These are phyloP conservation scores for Sylvia borin DNA, from an alignment of 2,797 vertebrate genomes.

Conservation along the genomic window DNA sequence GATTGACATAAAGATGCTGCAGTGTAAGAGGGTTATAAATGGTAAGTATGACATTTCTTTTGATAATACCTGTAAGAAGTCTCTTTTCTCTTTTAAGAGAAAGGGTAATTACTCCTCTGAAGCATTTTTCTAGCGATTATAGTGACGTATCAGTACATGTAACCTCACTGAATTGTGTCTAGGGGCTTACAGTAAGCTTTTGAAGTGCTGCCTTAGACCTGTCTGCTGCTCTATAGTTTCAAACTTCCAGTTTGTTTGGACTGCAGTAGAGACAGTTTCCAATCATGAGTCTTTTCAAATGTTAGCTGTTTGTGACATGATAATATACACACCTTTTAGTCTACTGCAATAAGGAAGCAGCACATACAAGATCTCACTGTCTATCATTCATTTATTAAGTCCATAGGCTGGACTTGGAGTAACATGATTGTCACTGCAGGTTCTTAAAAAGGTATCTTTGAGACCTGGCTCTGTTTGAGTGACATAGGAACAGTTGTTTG, in stretches of 20 bases:
- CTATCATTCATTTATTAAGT: background rate
- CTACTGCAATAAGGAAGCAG: background rate
- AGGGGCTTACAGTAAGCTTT: background rate
- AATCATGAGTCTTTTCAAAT: background rate
- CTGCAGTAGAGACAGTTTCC: background rate
- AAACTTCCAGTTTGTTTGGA: background rate
- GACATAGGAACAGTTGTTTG: background rate
- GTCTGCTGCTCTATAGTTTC: background rate
- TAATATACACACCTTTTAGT: background rate
- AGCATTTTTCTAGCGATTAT: background rate
- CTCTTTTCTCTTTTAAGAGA: background rate
- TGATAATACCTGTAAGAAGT: background rate
- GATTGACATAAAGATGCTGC: conserved; percentile 94
- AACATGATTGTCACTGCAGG: background rate
- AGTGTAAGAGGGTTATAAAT: conserved; percentile 89
- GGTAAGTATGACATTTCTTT: conserved; percentile 74
- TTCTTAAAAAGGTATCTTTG: background rate
- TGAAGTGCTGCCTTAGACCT: background rate
- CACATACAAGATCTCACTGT: background rate
- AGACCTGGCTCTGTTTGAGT: background rate
- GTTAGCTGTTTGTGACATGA: background rate
- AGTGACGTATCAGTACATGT: background rate
- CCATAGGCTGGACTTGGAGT: background rate
- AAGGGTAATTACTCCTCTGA: background rate
- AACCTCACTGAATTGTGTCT: background rate